Base-by-base conservation (phyloP, 2,888 invertebrate genomes). In the Poecilobothrus nobilitatus region DNA sequence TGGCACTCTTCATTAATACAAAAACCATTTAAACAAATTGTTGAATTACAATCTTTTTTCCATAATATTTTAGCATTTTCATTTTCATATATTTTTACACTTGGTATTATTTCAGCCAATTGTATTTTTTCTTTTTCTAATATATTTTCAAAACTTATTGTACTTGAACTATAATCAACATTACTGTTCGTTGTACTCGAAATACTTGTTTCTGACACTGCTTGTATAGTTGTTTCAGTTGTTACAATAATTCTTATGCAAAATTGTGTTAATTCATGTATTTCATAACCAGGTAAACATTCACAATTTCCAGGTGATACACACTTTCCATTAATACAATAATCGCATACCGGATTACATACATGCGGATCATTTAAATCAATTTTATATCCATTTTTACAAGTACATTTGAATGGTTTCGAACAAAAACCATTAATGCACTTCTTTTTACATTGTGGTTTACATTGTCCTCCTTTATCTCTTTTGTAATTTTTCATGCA, bases 361-460 rank as follows among this genome's bases (percentile, higher is more conserved):
- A 37, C 0, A 65, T 34, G 3, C 15, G 37, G 10, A 9, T n/a
- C 33, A n/a, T 20, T 9, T 6, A 7, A 5, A 33, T 65, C 37
- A n/a, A 2, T 82, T 10, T 79, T 76, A 73, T 83, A 88, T 0
- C 88, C 88, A 3, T 78, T 74, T 21, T 82, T 78, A 74, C 89
- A 89, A 33, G 77, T 82, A 76, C 89, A 89, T 2, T 83, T 79
- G 66, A 86, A 86, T 0, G 88, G 87, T 0, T 84, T 85, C 0
- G 84, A 83, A 75, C 89, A 89, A 65, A 82, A 81, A 33, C 88
- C 88, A 72, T 86, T 85, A 4, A 74, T 75, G 71, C 82, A 82
- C 5, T 72, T 74, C 6, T 72, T 74, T 1, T 78, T 76, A 70
- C 84, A 84, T 67, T 80, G 77, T 1, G 84, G 81, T 7, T 77